Conservation (phyloP, 1,140 invertebrate genomes). For the Lepidotrigona ventralis region DNA sequence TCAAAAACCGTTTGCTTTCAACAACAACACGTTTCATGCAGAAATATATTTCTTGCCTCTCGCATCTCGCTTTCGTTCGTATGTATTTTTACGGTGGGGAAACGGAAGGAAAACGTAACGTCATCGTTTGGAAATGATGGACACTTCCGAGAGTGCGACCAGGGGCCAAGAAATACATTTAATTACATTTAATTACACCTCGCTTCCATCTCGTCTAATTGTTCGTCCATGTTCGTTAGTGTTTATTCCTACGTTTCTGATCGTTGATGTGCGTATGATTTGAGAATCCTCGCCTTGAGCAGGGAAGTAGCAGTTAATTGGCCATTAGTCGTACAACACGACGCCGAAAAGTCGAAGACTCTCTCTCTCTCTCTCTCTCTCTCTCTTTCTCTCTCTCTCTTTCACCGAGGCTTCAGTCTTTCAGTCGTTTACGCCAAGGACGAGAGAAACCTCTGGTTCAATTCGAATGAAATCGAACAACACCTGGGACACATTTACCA, state of each 20-base stretch:
- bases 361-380: background rate
- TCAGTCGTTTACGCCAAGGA: conserved; percentile 55
- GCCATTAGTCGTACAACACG: conserved; percentile 30
- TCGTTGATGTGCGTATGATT: conserved; percentile 28
- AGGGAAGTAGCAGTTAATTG: conserved; percentile 15
- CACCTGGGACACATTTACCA: background rate
- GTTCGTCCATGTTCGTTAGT: background rate
- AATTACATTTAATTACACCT: background rate
- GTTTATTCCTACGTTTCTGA: conserved; percentile 9
- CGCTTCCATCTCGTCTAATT: background rate
- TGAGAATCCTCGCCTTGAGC: conserved; percentile 26
- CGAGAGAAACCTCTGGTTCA: conserved; percentile 24
- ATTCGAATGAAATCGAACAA: background rate
- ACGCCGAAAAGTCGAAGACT: conserved; percentile 56
- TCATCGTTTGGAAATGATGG: background rate
- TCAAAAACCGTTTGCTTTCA: background rate
- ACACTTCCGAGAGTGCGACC: background rate
- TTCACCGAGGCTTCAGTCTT: conserved; percentile 63
- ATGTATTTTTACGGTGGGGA: too few species aligned
- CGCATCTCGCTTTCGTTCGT: too few species aligned
- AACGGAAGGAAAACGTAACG: background rate
- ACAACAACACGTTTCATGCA: too few species aligned
- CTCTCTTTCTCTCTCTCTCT: conserved; percentile 2
- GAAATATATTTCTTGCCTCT: conserved; percentile 22
- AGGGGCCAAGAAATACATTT: conserved; percentile 19